Evolutionary conservation across 2,113 vertebrate genomes (phyloP).

Genomic region (Daubentonia madagascariensis): DNA sequence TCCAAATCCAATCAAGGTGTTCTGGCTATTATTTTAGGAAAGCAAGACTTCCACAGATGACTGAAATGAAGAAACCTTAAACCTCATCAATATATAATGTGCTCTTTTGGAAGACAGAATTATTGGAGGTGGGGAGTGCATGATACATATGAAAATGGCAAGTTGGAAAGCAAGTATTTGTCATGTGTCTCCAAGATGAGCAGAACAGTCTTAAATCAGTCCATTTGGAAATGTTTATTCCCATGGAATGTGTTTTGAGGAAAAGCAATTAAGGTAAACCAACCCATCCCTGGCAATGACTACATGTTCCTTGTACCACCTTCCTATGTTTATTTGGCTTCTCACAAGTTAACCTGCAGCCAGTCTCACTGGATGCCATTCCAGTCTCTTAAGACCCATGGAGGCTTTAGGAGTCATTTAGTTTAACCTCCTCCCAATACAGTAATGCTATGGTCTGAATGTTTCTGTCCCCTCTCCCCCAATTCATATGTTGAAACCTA

Average conservation of each 20-base stretch:
- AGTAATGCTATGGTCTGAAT: background rate
- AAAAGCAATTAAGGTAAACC: background rate
- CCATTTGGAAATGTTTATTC: background rate
- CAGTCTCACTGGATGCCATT: background rate
- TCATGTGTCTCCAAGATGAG: background rate
- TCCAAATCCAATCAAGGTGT: background rate
- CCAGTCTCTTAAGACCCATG: background rate
- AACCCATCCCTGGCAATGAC: background rate
- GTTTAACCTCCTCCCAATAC: background rate
- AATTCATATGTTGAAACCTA: background rate
- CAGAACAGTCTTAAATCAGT: background rate
- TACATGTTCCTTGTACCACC: background rate
- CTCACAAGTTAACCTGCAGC: background rate
- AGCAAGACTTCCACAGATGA: background rate
- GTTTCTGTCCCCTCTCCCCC: background rate
- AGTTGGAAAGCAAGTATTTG: background rate
- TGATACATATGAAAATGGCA: background rate
- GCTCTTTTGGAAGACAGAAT: background rate
- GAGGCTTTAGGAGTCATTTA: background rate
- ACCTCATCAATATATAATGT: background rate
- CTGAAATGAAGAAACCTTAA: slow-evolving; percentile 24
- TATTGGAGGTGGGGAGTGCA: background rate
- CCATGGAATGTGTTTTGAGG: background rate
- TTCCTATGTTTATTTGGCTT: background rate
- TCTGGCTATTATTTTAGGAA: background rate